Base-by-base conservation (phyloP, 2,113 vertebrate genomes). In the Myodes glareolus region DNA sequence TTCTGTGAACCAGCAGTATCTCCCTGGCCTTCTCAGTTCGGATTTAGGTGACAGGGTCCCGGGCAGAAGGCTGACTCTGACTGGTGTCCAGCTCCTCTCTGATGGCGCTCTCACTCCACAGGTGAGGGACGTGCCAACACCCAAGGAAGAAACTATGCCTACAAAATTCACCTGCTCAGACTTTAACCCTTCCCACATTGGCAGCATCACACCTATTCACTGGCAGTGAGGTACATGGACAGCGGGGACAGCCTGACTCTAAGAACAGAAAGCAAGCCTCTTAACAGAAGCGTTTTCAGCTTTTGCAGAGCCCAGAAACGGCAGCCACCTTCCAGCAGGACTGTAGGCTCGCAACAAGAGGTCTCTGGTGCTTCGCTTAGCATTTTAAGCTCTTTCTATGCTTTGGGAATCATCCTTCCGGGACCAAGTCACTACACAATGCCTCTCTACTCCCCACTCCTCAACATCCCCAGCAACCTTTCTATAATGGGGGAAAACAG, bases 91-190 rank as follows among this genome's bases (percentile, higher is more conserved):
- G 88, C 58, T 96, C 70, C 88, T 88, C 90, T 95, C 94, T 33
- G 47, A 92, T 92, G 92, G 89, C 87, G 94, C 33, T 17, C n/a
- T 97, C 52, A 90, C 92, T 97, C 80, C 92, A 96, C 94, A 98
- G 94, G 80, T 80, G 95, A 96, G 81, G 89, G 93, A 88, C 73
- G 84, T 81, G 93, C 10, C 39, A 95, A 94, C 3, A 88, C 52
- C 36, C 86, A 65, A 31, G 25, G 1, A n/a, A 86, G 89, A 91
- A 91, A 88, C 81, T 81, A 94, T 16, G 70, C 5, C 75, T 50
- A 8, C 19, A 94, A 29, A 94, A 92, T 88, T 5, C 84, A 86
- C 81, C 77, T 16, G 82, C 81, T 92, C 70, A 19, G 90, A n/a
- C 90, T 95, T 96, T 89, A 97, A 94, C 55, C 92, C 87, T 73